Evolutionary conservation across 2,888 invertebrate species (phyloP), one percentile per base, ranked within the genome.

Genomic region (Microctonus aethiopoides): DNA sequence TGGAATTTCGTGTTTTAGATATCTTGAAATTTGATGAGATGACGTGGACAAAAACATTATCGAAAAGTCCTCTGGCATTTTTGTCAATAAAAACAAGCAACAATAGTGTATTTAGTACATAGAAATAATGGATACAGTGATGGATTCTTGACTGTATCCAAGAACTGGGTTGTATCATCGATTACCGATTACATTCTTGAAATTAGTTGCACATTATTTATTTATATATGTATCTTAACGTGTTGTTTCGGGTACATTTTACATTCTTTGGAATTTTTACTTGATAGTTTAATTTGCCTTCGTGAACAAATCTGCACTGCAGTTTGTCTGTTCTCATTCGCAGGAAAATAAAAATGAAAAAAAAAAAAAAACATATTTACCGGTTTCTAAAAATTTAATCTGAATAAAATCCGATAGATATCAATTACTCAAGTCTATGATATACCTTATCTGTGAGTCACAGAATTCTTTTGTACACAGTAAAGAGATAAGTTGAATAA

Each of bases 151-250:
- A 54, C 24, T 11, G 6, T 52, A 36, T 10, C 16, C 20, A n/a
- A 6, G 22, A 36, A 7, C 39, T 16, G 29, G 20, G 64, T 74
- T 70, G 51, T 70, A 54, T 65, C 66, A 71, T 73, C 73, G 76
- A 76, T 71, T 73, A 59, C 20, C 61, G 39, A 39, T 66, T 36
- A 54, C 71, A 62, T 72, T 39, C 41, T 56, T 36, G 20, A 39
- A 10, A 20, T 59, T 52, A 39, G 67, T 76, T 76, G 68, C 68
- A 69, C 68, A 76, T 75, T 54, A 59, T 52, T 11, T 22, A 16
- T 32, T 11, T n/a, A 41, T 22, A 24, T 29, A 62, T 16, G n/a
- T n/a, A 11, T 26, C 16, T 34, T 7, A 5, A 52, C 13, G 11
- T 46, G 59, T 20, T 34, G n/a, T 26, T 32, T 16, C 10, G 24